phyloP scores from a whole-genome alignment of 2,113 vertebrate genomes.

The Arenaria interpres region DNA sequence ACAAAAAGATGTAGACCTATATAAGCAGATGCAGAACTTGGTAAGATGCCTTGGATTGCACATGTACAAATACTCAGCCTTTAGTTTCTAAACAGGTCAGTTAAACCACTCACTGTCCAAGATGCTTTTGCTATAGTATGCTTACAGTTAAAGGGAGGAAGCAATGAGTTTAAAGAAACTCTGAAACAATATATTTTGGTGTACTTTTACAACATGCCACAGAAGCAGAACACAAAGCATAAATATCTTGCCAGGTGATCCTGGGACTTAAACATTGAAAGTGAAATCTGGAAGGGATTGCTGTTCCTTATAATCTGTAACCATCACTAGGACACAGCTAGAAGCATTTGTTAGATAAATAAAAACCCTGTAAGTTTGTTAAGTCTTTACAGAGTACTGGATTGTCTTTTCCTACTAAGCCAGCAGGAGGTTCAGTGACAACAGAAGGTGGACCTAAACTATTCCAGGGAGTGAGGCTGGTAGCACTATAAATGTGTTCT shows the following conservation, averaged over 20 bases:
- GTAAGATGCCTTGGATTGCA: not conserved
- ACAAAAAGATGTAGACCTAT: not conserved
- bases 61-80: not conserved
- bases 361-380: not conserved
- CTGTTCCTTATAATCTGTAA: not conserved
- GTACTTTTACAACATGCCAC: not conserved
- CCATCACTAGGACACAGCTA: not conserved
- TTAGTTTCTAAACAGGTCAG: not conserved
- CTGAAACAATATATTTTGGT: not conserved
- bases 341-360: not conserved
- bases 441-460: not conserved
- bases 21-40: not conserved
- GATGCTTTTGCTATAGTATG: not conserved
- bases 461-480: not conserved
- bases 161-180: not conserved
- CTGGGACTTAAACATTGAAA: not conserved
- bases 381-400: not conserved
- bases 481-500: not conserved
- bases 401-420: not conserved
- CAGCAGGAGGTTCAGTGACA: not conserved
- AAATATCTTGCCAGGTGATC: not conserved
- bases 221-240: not conserved
- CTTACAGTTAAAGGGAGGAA: not conserved
- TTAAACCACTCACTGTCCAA: not conserved
- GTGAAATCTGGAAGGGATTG: not conserved